Percentiles rank a stretch among this genome's conserved stretches.
Evolutionary conservation across 2,888 invertebrate genomes (phyloP).

Genomic region (Pteria penguin): DNA sequence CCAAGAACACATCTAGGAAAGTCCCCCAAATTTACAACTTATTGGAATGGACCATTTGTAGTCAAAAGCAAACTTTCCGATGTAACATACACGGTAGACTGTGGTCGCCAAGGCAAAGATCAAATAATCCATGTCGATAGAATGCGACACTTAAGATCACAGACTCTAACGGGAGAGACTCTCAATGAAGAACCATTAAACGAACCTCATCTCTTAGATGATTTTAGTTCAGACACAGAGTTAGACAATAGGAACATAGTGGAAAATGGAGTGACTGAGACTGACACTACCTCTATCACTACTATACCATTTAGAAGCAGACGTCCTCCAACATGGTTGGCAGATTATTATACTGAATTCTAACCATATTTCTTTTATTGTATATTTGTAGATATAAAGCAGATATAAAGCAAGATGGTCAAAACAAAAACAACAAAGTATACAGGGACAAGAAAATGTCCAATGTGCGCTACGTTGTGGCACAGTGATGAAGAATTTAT

Average conservation of each 20-base stretch:
- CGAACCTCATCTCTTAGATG: no score
- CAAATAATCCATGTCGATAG: conserved; percentile 11
- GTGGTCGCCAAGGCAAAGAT: not conserved
- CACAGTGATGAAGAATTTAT: not conserved
- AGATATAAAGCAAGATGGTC: no score
- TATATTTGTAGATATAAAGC: no score
- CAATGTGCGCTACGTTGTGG: no score
- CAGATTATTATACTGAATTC: conserved; percentile 3
- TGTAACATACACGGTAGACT: conserved; percentile 7
- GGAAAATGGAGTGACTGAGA: no score
- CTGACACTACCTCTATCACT: not conserved
- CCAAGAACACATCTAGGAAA: not conserved
- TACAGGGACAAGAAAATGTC: not conserved
- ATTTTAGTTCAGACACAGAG: not conserved
- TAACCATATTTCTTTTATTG: no score
- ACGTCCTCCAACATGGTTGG: not conserved
- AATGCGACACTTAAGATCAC: not conserved
- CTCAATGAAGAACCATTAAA: no score
- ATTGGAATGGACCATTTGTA: conserved; percentile 19
- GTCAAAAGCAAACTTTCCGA: not conserved
- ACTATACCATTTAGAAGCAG: not conserved
- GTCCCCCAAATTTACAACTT: conserved; percentile 11
- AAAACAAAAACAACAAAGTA: not conserved
- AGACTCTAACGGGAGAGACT: not conserved
- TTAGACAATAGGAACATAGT: not conserved